Percentiles rank a stretch among this genome's conserved stretches.
These are phyloP conservation scores for Psococerastis gibbosa DNA, from an alignment of 2,888 invertebrate species.

Conservation along the genomic window DNA sequence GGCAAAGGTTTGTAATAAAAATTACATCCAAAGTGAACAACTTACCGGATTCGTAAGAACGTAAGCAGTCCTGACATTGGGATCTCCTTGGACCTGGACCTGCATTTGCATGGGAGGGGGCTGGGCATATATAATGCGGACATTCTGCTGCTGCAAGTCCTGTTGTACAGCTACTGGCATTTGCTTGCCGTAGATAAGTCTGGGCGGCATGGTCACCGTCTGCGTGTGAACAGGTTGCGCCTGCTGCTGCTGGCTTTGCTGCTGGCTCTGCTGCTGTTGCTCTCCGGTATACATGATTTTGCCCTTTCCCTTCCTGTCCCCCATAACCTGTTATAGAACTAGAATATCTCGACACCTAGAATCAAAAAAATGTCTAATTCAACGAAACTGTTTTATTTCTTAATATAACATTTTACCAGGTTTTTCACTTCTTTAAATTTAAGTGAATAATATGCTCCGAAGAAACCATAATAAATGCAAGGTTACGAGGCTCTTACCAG, in stretches of 20 bases:
- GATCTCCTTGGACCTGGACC: slow-evolving; percentile 8
- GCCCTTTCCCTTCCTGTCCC: slow-evolving; percentile 5
- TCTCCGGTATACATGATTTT: slow-evolving; percentile 6
- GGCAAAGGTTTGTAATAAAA: no score
- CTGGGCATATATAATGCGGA: slow-evolving; percentile 8
- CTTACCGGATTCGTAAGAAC: slow-evolving; percentile 9
- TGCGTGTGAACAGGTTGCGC: slow-evolving; percentile 6
- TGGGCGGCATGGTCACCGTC: slow-evolving; percentile 5
- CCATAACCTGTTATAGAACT: neutral
- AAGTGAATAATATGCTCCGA: no score
- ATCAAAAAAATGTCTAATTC: no score
- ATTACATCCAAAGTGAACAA: no score
- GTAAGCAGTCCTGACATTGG: slow-evolving; percentile 5
- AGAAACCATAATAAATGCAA: no score
- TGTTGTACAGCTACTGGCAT: slow-evolving; percentile 5
- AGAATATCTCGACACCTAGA: no score
- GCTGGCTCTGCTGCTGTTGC: neutral
- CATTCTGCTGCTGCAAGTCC: slow-evolving; percentile 4
- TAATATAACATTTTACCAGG: no score
- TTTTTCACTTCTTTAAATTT: no score
- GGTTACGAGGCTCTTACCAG: no score
- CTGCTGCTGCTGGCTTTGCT: neutral
- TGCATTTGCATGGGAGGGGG: slow-evolving; percentile 6
- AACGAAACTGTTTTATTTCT: no score
- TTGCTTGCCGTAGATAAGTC: slow-evolving; percentile 7